Conservation (phyloP, 2,797 vertebrate genomes). For the Tokudaia muenninki region DNA sequence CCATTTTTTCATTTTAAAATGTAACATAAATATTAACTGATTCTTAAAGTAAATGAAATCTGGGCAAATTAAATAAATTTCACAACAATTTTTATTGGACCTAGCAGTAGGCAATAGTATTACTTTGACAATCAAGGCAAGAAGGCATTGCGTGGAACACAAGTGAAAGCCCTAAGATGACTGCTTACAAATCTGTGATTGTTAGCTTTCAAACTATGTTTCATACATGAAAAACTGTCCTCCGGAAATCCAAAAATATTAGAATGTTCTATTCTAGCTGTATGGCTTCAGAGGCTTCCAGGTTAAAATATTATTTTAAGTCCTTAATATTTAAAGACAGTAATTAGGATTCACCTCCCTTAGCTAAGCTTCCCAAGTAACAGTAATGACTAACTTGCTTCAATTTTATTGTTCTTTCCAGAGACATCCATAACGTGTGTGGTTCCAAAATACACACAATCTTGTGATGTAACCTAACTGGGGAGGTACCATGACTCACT, state of each 20-base stretch:
- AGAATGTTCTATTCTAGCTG: constrained; percentile 45
- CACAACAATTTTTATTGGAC: constrained; percentile 54
- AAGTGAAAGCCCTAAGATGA: constrained; percentile 21
- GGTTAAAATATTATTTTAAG: constrained; percentile 1
- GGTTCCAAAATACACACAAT: not conserved
- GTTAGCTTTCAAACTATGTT: not conserved
- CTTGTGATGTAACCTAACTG: not conserved
- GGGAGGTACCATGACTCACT: not conserved
- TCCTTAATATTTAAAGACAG: constrained; percentile 16
- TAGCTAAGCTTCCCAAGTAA: not conserved
- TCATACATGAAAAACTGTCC: not conserved
- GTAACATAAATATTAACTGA: constrained; percentile 58
- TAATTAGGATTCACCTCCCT: not conserved
- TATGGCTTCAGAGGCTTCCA: not conserved
- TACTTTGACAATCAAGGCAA: constrained; percentile 48
- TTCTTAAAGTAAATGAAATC: constrained; percentile 41
- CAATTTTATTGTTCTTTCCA: constrained; percentile 8
- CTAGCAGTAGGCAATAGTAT: not conserved
- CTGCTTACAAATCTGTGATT: not conserved
- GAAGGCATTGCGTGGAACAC: constrained; percentile 6
- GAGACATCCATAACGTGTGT: not conserved
- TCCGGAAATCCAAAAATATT: constrained; percentile 24
- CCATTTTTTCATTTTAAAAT: constrained; percentile 58
- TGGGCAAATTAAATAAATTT: constrained; percentile 12
- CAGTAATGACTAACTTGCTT: not conserved